Conservation (phyloP, 1,140 invertebrate species). For the Artemia franciscana region DNA sequence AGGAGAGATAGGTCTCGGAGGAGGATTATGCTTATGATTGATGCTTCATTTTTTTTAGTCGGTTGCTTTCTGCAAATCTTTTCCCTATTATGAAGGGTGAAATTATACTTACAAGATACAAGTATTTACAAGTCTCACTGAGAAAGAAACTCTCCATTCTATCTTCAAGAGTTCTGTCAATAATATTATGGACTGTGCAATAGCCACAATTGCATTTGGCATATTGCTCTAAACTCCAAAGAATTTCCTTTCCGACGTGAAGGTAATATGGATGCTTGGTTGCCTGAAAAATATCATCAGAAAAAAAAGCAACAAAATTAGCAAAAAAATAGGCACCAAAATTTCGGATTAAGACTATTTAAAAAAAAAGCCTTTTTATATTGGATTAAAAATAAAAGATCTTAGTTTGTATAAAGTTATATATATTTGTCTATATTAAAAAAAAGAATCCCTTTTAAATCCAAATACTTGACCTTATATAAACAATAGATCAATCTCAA, state of each 20-base stretch:
- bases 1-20: no score
- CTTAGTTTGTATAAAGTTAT: no score
- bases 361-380: no score
- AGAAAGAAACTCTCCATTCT: constrained; percentile 47
- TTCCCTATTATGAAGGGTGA: no score
- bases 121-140: constrained; percentile 45
- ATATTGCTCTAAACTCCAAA: constrained; percentile 32
- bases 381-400: no score
- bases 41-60: no score
- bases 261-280: constrained; percentile 46
- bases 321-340: background rate
- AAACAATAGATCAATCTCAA: no score
- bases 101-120: constrained; percentile 33
- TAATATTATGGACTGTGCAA: constrained; percentile 42
- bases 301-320: background rate
- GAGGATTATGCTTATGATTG: no score
- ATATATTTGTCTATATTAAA: no score
- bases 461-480: no score
- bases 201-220: constrained; percentile 37
- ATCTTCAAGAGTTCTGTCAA: constrained; percentile 38
- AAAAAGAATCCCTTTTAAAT: no score
- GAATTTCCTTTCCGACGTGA: constrained; percentile 37
- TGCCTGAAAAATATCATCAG: constrained; percentile 27
- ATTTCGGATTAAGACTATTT: background rate
- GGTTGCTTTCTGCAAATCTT: no score